Conservation (phyloP, 2,113 vertebrate species). For the Saguinus midas region DNA sequence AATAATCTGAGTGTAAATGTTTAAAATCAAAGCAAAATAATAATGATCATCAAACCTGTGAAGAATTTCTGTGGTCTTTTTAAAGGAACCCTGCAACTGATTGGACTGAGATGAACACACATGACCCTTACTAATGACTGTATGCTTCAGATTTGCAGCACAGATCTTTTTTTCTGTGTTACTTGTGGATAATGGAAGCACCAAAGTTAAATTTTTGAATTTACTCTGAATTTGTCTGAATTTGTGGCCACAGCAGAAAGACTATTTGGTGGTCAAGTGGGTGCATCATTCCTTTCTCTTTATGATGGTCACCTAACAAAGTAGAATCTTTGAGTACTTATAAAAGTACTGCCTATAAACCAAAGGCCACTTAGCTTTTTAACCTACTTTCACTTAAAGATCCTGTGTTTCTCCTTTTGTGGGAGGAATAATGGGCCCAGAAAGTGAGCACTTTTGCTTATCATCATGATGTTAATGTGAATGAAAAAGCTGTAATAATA, state of each 20-base stretch:
- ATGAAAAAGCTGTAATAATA: constrained; percentile 86
- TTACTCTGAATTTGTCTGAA: constrained; percentile 90
- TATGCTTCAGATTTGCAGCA: constrained; percentile 84
- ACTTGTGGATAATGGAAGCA: constrained; percentile 85
- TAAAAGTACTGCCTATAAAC: constrained; percentile 77
- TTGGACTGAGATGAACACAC: constrained; percentile 90
- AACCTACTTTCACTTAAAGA: constrained; percentile 80
- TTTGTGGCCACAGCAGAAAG: constrained; percentile 87
- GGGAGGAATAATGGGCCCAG: constrained; percentile 82
- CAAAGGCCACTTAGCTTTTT: constrained; percentile 58
- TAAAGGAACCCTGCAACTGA: constrained; percentile 89
- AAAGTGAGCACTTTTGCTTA: constrained; percentile 85
- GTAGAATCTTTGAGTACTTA: constrained; percentile 85
- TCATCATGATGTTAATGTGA: constrained; percentile 86
- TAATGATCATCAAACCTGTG: constrained; percentile 86
- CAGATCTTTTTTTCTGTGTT: constrained; percentile 85
- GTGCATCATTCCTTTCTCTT: constrained; percentile 85
- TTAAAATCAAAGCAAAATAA: constrained; percentile 90
- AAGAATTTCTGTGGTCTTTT: constrained; percentile 87
- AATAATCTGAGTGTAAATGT: constrained; percentile 94
- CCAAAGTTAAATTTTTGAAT: constrained; percentile 90
- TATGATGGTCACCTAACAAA: constrained; percentile 82
- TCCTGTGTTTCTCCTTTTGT: constrained; percentile 86
- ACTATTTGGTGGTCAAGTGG: constrained; percentile 87
- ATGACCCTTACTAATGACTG: constrained; percentile 89